Base-by-base conservation (phyloP, 1,140 invertebrate species). In the Potamilus streckersoni region DNA sequence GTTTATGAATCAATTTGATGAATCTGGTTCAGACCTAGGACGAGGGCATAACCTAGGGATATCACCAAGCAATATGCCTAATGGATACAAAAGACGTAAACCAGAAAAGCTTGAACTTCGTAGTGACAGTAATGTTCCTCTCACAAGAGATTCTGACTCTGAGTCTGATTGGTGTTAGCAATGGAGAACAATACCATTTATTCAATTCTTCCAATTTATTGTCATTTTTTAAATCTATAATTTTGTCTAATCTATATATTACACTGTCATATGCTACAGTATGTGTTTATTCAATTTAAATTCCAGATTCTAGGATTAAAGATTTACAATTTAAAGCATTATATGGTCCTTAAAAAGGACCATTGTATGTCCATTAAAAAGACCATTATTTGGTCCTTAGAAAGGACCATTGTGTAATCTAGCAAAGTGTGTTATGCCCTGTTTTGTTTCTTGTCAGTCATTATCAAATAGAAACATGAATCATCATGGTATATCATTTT, bases 51-150 rank as follows among this genome's bases (percentile, higher is more conserved):
- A 27, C n/a, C 56, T 71, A 60, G 23, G 23, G 31, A 57, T 56
- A 59, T 66, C 72, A 27, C 67, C 23, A n/a, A 49, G 57, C 17
- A 61, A 74, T 67, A 68, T 86, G 57, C 86, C 85, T n/a, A 87
- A 87, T 63, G 86, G 86, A 27, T 84, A 83, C 60, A 87, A 87
- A 80, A 86, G 83, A 73, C 78, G 80, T 60, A 85, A 85, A 68
- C 74, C 79, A n/a, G 86, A 87, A 38, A 85, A 86, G 69, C 79
- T 85, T 64, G 85, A 87, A 78, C 82, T 87, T 77, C 66, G 85
- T 38, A 84, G 84, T 78, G 85, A 87, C 74, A 83, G 83, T 71
- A 85, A 83, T 75, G 82, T 80, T 73, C 85, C 86, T 59, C 69
- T 87, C n/a, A 81, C 82, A 65, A 79, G 84, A 59, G 84, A 87